Evolutionary conservation across 2,797 vertebrate species (phyloP).

Genomic region (Sebastes itinus): DNA sequence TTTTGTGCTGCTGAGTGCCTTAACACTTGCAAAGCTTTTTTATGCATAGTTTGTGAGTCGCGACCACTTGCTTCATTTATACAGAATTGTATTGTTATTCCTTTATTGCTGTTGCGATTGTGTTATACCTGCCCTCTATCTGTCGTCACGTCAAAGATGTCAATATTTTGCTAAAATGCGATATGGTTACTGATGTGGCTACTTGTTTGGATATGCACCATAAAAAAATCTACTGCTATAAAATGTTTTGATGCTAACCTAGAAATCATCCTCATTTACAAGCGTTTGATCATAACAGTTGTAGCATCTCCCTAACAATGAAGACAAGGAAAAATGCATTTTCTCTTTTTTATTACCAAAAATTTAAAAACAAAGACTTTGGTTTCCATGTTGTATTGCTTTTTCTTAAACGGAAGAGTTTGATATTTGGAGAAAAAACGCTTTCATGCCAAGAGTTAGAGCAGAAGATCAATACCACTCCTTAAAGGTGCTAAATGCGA

Average conservation of each 20-base stretch:
- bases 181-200: neutral
- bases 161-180: conserved; percentile 17
- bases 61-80: conserved; percentile 8
- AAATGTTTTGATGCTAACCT: neutral
- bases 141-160: neutral
- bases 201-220: conserved; percentile 35
- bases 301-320: neutral
- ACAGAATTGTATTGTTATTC: conserved; percentile 4
- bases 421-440: neutral
- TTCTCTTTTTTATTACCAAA: conserved; percentile 62
- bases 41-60: conserved; percentile 1
- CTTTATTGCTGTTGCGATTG: neutral
- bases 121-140: neutral
- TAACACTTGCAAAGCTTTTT: conserved; percentile 42
- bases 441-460: neutral
- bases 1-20: conserved; percentile 64
- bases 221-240: conserved; percentile 5
- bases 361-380: conserved; percentile 33
- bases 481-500: neutral
- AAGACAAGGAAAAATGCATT: neutral
- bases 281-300: neutral
- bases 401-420: neutral
- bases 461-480: neutral
- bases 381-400: neutral
- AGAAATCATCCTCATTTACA: neutral